Conservation (phyloP, 2,113 vertebrate genomes). For the Acrocephalus kingi region DNA sequence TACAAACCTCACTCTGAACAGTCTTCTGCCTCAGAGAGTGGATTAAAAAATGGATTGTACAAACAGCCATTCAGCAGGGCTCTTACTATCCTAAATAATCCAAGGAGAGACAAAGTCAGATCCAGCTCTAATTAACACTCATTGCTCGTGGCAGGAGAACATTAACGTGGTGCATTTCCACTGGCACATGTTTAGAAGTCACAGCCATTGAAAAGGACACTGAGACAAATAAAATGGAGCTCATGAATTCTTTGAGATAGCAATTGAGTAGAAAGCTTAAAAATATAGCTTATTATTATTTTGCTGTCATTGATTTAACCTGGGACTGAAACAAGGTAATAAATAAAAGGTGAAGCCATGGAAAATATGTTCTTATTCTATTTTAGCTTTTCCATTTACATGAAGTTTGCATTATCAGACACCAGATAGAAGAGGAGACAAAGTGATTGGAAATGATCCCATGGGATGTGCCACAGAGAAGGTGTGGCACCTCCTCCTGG, state of each 20-base stretch:
- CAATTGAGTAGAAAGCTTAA: neutral
- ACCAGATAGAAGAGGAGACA: neutral
- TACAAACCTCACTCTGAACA: neutral
- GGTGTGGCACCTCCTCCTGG: neutral
- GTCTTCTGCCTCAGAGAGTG: neutral
- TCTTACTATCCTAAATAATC: neutral
- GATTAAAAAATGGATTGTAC: neutral
- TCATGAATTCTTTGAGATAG: neutral
- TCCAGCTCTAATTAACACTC: neutral
- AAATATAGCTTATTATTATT: neutral
- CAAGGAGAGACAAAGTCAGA: neutral
- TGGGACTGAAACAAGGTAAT: neutral
- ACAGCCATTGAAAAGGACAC: neutral
- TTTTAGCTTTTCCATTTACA: neutral
- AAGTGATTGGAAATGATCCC: accelerated
- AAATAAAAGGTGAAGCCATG: neutral
- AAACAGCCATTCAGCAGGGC: neutral
- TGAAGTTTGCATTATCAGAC: neutral
- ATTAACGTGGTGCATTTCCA: neutral
- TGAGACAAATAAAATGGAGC: neutral
- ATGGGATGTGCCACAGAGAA: neutral
- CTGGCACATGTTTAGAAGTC: neutral
- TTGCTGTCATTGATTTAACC: neutral
- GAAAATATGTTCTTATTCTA: neutral
- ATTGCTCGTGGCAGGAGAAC: neutral